Conservation (phyloP, 2,113 vertebrate species). For the Grus americana region DNA sequence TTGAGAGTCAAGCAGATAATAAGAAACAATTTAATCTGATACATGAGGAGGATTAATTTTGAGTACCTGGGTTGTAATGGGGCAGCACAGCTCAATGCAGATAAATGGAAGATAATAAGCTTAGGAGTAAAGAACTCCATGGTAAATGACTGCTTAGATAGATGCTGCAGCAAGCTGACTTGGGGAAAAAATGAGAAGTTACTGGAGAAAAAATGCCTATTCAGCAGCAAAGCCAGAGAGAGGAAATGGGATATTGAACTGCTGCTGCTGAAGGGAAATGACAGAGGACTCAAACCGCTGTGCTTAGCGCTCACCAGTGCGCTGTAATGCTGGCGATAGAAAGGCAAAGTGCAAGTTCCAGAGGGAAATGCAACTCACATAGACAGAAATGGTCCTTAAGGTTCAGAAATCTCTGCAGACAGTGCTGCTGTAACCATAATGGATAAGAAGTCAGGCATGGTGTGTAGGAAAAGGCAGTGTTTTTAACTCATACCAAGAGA, state of each 20-base stretch:
- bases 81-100: constrained; percentile 1
- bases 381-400: not conserved
- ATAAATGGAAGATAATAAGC: constrained; percentile 51
- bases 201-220: not conserved
- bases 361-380: not conserved
- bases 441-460: not conserved
- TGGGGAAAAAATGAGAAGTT: not conserved
- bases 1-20: constrained; percentile 48
- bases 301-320: not conserved
- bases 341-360: not conserved
- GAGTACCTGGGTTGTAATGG: constrained; percentile 33
- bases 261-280: not conserved
- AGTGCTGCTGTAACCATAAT: not conserved
- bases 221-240: not conserved
- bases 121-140: not conserved
- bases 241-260: not conserved
- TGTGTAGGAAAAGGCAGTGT: not conserved
- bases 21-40: constrained; percentile 55
- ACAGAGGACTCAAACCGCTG: not conserved
- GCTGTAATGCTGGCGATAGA: not conserved
- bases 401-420: not conserved
- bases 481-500: not conserved
- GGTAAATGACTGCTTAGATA: not conserved
- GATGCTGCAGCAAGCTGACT: not conserved
- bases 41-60: constrained; percentile 50